A percentile compares a stretch with the other conserved stretches of the same genome.
Evolutionary conservation across 2,797 vertebrate species (phyloP).

Genomic region (Urosaurus nigricauda): DNA sequence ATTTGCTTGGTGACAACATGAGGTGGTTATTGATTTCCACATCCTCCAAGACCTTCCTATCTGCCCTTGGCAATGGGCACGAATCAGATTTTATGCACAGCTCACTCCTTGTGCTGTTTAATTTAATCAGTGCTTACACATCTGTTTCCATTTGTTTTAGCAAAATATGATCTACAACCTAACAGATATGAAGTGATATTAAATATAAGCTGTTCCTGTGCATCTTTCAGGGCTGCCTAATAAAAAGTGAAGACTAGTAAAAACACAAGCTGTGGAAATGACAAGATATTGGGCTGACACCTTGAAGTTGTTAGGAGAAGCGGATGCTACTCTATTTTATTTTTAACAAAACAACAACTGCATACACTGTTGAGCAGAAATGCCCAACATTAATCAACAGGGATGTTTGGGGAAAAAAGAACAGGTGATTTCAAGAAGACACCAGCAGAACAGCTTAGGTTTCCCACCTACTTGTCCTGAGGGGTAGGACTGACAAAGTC

Average conservation of each 20-base stretch:
- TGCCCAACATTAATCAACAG: neutral
- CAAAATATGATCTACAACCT: slow-evolving; percentile 71
- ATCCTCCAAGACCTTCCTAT: slow-evolving; percentile 71
- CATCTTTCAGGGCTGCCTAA: slow-evolving; percentile 67
- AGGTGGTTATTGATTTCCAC: slow-evolving; percentile 70
- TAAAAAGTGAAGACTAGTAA: slow-evolving; percentile 66
- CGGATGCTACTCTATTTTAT: neutral
- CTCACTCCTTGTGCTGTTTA: slow-evolving; percentile 69
- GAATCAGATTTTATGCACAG: slow-evolving; percentile 62
- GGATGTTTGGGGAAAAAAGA: neutral
- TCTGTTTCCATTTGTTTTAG: slow-evolving; percentile 80
- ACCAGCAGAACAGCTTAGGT: neutral
- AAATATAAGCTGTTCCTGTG: slow-evolving; percentile 65
- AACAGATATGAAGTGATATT: slow-evolving; percentile 71
- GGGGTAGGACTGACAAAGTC: neutral
- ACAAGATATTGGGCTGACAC: slow-evolving; percentile 17
- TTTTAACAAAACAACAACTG: neutral
- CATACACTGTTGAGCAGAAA: neutral
- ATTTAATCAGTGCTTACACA: slow-evolving; percentile 77
- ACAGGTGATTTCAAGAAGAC: neutral
- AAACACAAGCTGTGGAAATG: slow-evolving; percentile 44
- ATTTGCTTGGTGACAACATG: slow-evolving; percentile 68
- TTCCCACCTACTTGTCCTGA: neutral
- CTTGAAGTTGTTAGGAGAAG: neutral
- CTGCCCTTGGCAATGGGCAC: slow-evolving; percentile 76